Evolutionary conservation across 2,113 vertebrate species (phyloP), one percentile per base, ranked within the genome.

Genomic region (Lutjanus erythropterus): DNA sequence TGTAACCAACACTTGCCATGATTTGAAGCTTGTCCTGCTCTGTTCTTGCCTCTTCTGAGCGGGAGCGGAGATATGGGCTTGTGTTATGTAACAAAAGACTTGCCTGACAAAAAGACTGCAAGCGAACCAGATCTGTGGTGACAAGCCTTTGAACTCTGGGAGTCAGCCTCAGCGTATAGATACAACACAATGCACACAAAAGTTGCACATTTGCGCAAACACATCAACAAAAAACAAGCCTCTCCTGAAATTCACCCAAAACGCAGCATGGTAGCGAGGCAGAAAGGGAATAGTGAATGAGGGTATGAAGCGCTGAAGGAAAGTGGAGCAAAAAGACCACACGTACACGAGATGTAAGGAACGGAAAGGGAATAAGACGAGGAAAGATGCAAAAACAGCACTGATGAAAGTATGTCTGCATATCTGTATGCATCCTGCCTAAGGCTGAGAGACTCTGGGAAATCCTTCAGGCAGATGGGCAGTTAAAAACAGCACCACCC

Each of bases 91-190:
- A 86, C 79, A 66, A 71, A 78, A 82, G 31, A 65, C 77, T 67
- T 31, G 44, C 15, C 80, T 73, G 83, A 89, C 52, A 90, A 85
- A 59, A 60, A 74, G 66, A 85, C 37, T 71, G 71, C 39, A 42
- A 71, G 75, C 16, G 0, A 55, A 70, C 58, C 31, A 86, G 71
- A 88, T 85, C 64, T 88, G 75, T 62, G 46, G 65, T 81, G 89
- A 89, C 70, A 76, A 90, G 85, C 74, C 78, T 88, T 89, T 91
- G 75, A 91, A 92, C 85, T 85, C 52, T 55, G 59, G 5, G 50
- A 87, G 86, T 81, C 74, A 78, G 66, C 44, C 68, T 66, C 69
- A 69, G 76, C 78, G 44, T 53, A 83, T 59, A 87, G 64, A 66
- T 39, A 74, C 3, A 66, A 71, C 33, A 70, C 77, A 76, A 77